Evolutionary conservation across 2,113 vertebrate species (phyloP).

Genomic region (Hyaena hyaena): DNA sequence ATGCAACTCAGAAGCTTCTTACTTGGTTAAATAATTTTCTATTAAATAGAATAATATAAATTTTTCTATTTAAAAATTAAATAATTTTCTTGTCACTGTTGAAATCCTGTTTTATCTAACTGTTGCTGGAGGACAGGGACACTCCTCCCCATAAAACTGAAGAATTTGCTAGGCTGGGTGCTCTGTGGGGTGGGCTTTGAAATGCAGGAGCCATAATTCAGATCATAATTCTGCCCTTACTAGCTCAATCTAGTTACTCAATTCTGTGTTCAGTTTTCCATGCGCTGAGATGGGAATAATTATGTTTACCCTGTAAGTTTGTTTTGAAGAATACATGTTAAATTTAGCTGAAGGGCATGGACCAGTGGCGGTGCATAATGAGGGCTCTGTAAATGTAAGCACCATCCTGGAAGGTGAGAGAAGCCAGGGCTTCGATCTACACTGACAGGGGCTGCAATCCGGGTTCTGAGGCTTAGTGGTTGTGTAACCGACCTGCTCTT

Average conservation of each 20-base stretch:
- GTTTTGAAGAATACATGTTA: neutral
- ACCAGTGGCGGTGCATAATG: neutral
- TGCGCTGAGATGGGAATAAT: neutral
- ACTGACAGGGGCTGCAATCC: neutral
- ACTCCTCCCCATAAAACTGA: neutral
- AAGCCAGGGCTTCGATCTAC: neutral
- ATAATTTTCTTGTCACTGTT: neutral
- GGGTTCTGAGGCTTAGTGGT: neutral
- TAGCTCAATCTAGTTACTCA: neutral
- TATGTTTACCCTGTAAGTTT: neutral
- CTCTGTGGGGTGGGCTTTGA: neutral
- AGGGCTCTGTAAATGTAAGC: neutral
- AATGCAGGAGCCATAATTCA: neutral
- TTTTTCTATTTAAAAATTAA: neutral
- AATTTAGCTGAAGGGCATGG: neutral
- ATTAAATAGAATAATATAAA: no score
- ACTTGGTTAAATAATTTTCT: neutral
- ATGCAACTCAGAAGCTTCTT: neutral
- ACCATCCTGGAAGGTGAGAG: neutral
- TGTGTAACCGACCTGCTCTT: neutral
- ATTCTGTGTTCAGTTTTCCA: neutral
- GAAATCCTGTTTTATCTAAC: neutral
- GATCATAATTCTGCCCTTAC: neutral
- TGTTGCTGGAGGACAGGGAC: neutral
- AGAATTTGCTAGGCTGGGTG: neutral